A percentile compares a stretch with the other conserved stretches of the same genome.
These are phyloP conservation scores for Ennomos fuscantarius DNA, from an alignment of 2,888 invertebrate species.

Conservation along the genomic window DNA sequence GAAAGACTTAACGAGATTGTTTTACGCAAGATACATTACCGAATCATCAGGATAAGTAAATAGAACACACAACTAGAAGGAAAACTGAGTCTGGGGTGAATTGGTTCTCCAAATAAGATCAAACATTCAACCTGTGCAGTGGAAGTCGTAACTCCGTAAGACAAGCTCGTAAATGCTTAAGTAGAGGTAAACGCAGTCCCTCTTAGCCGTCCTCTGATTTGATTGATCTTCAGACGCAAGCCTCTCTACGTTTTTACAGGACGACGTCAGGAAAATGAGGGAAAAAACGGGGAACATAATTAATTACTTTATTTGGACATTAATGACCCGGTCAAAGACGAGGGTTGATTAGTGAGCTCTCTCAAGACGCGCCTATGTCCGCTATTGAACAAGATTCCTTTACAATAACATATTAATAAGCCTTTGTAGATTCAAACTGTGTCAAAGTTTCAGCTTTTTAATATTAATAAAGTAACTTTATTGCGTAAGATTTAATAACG, in stretches of 20 bases:
- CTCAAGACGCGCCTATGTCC: constrained; percentile 54
- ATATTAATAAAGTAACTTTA: constrained; percentile 16
- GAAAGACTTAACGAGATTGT: constrained; percentile 26
- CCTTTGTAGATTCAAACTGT: constrained; percentile 20
- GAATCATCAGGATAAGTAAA: constrained; percentile 33
- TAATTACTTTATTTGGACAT: constrained; percentile 84
- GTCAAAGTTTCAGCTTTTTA: constrained; percentile 26
- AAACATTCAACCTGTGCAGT: constrained; percentile 60
- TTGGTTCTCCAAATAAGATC: constrained; percentile 54
- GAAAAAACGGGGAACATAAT: constrained; percentile 77
- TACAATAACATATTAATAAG: constrained; percentile 34
- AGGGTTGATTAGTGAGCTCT: constrained; percentile 77
- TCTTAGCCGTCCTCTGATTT: constrained; percentile 71
- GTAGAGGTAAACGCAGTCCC: constrained; percentile 66
- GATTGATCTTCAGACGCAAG: constrained; percentile 76
- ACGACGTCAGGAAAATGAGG: constrained; percentile 73
- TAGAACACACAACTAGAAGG: constrained; percentile 25
- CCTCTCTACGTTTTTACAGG: constrained; percentile 74
- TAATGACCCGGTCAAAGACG: constrained; percentile 78
- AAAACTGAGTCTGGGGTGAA: constrained; percentile 24
- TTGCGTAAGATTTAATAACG: constrained; percentile 19
- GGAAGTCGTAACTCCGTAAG: constrained; percentile 65
- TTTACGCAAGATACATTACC: constrained; percentile 27
- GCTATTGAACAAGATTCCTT: constrained; percentile 50
- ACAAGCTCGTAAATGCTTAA: constrained; percentile 75